Evolutionary conservation across 2,888 invertebrate genomes (phyloP), one percentile per base, ranked within the genome.

Genomic region (Baronia brevicornis): DNA sequence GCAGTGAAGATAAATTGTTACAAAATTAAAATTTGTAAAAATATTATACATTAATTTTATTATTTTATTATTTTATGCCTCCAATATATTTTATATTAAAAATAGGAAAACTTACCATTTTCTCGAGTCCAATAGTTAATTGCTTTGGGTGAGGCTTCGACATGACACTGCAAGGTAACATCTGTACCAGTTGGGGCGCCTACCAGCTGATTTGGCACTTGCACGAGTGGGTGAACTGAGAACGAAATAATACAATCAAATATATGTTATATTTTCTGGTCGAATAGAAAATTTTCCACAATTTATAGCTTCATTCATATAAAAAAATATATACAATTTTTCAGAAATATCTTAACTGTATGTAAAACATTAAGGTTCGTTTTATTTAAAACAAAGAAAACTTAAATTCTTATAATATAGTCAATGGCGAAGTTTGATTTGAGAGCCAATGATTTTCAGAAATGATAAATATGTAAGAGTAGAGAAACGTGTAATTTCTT

Each of bases 51-150:
- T 6, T 13, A 15, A 27, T 12, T 37, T 15, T 13, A 18, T 23
- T 7, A 23, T 18, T 25, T 21, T 20, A 28, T 19, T 17, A 18
- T 10, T 33, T 26, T 25, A n/a, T 5, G 34, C 28, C 10, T 20
- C 11, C 33, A 37, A 24, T 36, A 13, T 38, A 33, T 18, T 34
- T 28, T 28, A 33, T 43, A 33, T 68, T 26, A 19, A 23, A 19
- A 26, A 12, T 38, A 27, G 9, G 28, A 7, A 1, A 8, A 28
- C 88, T 88, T 79, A 95, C 95, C 94, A 60, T 91, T 92, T 70
- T 94, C 94, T 64, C 94, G 90, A 41, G 93, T 95, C 95, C 95
- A 95, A 78, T 94, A 95, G 88, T 95, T 95, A 86, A 96, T 95
- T 64, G 95, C 94, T 79, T 94, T 95, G 18, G 95, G 95, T 35